Percentiles rank a stretch among this genome's conserved stretches.
Evolutionary conservation across 2,113 vertebrate species (phyloP).

Genomic region (Gymnobelideus leadbeateri): DNA sequence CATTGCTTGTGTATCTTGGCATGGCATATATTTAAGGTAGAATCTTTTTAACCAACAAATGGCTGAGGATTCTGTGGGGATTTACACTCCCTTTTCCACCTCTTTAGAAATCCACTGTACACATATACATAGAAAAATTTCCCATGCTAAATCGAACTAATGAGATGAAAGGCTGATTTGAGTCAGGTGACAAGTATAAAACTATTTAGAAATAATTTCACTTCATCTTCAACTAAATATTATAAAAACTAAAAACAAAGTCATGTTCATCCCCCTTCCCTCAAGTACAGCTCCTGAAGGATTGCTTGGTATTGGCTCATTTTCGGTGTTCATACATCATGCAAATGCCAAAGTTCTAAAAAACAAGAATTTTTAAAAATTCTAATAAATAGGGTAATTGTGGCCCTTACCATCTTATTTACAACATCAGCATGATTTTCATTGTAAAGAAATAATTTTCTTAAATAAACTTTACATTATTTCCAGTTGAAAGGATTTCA

Average conservation of each 20-base stretch:
- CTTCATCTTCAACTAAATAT: background rate
- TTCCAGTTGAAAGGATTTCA: background rate
- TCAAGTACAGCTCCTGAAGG: background rate
- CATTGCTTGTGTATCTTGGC: too few species aligned
- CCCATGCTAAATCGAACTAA: too few species aligned
- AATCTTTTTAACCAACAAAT: too few species aligned
- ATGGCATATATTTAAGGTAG: too few species aligned
- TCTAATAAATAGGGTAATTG: background rate
- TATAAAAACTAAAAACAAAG: background rate
- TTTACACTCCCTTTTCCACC: too few species aligned
- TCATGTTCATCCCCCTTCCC: background rate
- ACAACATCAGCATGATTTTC: background rate
- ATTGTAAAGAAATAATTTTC: background rate
- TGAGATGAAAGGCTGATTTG: too few species aligned
- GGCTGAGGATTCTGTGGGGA: too few species aligned
- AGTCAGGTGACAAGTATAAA: background rate
- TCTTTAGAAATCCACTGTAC: too few species aligned
- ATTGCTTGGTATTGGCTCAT: background rate
- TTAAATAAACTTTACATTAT: background rate
- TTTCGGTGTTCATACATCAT: background rate
- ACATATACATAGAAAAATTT: too few species aligned
- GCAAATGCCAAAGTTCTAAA: background rate
- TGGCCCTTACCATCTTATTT: background rate
- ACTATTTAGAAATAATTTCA: background rate
- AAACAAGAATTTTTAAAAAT: background rate